Evolutionary conservation across 2,888 invertebrate genomes (phyloP).

Genomic region (Caprella mutica): DNA sequence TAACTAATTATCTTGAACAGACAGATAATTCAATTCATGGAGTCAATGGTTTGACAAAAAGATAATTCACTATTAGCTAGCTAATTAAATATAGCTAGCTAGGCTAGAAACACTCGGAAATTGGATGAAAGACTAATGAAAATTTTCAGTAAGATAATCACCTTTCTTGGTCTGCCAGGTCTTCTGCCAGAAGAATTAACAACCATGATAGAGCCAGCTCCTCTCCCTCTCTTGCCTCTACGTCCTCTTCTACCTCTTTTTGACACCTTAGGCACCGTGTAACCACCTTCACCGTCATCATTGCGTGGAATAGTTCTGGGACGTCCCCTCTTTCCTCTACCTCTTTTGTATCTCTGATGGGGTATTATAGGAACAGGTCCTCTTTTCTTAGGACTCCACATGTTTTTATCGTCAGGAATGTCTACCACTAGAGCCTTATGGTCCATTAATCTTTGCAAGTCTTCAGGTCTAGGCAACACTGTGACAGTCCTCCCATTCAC

Average conservation of each 20-base stretch:
- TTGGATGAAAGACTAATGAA: too few relatives aligned
- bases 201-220: conserved; percentile 23
- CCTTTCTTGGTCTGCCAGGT: conserved; percentile 30
- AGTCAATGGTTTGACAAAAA: too few relatives aligned
- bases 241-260: conserved; percentile 19
- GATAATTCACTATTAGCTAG: too few relatives aligned
- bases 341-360: conserved; percentile 17
- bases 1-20: too few relatives aligned
- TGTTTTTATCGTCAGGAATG: conserved; percentile 17
- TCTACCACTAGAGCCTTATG: conserved; percentile 27
- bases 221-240: conserved; percentile 25
- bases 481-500: conserved; percentile 29
- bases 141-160: too few relatives aligned
- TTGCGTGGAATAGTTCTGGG: not conserved
- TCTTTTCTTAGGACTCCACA: conserved; percentile 13
- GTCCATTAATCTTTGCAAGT: conserved; percentile 26
- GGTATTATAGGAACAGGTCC: conserved; percentile 26
- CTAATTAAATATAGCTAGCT: too few relatives aligned
- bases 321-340: not conserved
- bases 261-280: conserved; percentile 4
- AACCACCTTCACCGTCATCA: conserved; percentile 15
- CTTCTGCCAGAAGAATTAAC: conserved; percentile 30
- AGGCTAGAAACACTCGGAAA: too few relatives aligned
- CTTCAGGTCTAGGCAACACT: conserved; percentile 31
- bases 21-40: too few relatives aligned